Evolutionary conservation across 2,113 vertebrate genomes (phyloP).

Genomic region (Axis porcinus): DNA sequence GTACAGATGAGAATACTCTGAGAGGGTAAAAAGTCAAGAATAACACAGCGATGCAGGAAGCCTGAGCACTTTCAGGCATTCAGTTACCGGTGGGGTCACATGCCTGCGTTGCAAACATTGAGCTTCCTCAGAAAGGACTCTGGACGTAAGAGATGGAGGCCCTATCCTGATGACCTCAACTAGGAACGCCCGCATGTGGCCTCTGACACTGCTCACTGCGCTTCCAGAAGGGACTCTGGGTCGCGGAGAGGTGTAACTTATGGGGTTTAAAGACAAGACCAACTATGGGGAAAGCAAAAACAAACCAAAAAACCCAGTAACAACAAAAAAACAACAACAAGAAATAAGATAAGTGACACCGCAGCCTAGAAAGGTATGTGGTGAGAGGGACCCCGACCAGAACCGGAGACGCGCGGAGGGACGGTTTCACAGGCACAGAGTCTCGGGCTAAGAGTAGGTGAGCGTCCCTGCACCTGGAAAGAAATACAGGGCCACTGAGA

Average conservation of each 20-base stretch:
- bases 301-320: not conserved
- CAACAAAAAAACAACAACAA: not conserved
- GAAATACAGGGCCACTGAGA: not conserved
- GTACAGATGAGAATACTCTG: not conserved
- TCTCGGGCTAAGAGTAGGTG: too few relatives aligned
- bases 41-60: not conserved
- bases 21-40: not conserved
- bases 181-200: rapidly evolving
- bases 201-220: too few relatives aligned
- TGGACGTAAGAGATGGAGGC: not conserved
- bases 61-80: not conserved
- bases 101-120: not conserved
- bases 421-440: not conserved
- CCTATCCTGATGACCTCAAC: not conserved
- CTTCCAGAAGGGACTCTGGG: not conserved
- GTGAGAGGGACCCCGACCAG: not conserved
- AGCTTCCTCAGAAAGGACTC: not conserved
- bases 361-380: not conserved
- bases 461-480: not conserved
- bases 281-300: not conserved
- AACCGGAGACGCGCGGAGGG: not conserved
- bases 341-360: not conserved
- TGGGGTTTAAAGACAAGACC: not conserved
- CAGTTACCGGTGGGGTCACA: not conserved
- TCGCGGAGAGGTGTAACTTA: not conserved